Percentiles rank a stretch among this genome's conserved stretches.
Evolutionary conservation across 2,888 invertebrate genomes (phyloP).

Genomic region (Augochlorella aurata): DNA sequence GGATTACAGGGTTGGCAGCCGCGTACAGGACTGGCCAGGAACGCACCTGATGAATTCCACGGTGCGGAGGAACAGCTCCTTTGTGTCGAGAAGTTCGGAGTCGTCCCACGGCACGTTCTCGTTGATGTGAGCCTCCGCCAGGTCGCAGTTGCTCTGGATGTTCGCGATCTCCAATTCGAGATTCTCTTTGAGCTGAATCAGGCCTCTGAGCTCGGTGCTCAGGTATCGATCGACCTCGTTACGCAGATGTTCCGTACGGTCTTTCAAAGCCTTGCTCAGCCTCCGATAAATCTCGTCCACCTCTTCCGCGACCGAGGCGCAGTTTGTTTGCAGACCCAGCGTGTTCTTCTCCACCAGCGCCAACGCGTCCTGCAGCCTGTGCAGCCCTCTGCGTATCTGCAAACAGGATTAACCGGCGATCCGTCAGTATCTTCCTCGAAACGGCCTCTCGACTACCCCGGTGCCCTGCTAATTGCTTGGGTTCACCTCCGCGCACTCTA

Average conservation of each 20-base stretch:
- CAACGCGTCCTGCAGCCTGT: constrained; percentile 93
- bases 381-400: constrained; percentile 91
- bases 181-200: constrained; percentile 95
- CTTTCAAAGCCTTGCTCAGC: constrained; percentile 93
- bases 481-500: background rate
- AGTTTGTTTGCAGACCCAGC: constrained; percentile 93
- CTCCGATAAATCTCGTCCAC: constrained; percentile 96
- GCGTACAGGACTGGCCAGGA: no score
- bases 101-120: constrained; percentile 96
- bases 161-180: constrained; percentile 97
- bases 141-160: constrained; percentile 97
- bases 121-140: constrained; percentile 96
- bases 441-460: background rate
- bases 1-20: no score
- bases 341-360: constrained; percentile 94
- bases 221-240: constrained; percentile 96
- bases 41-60: constrained; percentile 91
- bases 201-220: constrained; percentile 92
- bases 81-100: constrained; percentile 95
- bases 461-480: background rate
- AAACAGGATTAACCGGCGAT: constrained; percentile 52
- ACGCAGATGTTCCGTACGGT: constrained; percentile 92
- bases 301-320: constrained; percentile 94
- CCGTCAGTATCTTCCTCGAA: background rate
- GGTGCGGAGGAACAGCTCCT: constrained; percentile 97